phyloP scores from a whole-genome alignment of 2,113 vertebrate genomes.

The Euleptes europaea region DNA sequence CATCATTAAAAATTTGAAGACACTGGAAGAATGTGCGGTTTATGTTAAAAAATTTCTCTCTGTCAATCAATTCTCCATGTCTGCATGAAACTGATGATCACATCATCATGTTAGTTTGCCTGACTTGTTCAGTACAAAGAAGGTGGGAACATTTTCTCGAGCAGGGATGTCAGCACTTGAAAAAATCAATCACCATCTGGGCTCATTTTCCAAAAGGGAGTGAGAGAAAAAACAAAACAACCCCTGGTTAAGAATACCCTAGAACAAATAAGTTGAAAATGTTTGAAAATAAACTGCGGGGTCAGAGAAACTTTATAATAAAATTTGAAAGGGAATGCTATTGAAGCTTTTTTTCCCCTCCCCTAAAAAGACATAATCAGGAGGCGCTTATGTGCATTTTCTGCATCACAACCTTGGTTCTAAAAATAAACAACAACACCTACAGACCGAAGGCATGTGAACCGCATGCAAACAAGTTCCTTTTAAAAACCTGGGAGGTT shows the following conservation, averaged over 20 bases:
- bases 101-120: constrained; percentile 96
- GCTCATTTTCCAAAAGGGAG: constrained; percentile 91
- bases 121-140: constrained; percentile 98
- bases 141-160: constrained; percentile 92
- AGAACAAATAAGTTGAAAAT: constrained; percentile 81
- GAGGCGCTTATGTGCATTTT: constrained; percentile 62
- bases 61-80: constrained; percentile 95
- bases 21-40: constrained; percentile 82
- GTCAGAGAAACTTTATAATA: constrained; percentile 92
- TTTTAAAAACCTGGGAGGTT: constrained; percentile 28
- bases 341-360: constrained; percentile 61
- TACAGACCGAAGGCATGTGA: constrained; percentile 62
- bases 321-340: constrained; percentile 79
- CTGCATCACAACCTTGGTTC: constrained; percentile 52
- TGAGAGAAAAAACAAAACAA: constrained; percentile 74
- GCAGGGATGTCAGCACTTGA: constrained; percentile 99
- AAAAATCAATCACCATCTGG: constrained; percentile 99
- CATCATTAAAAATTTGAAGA: constrained; percentile 80
- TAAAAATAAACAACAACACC: constrained; percentile 73
- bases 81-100: constrained; percentile 92
- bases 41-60: constrained; percentile 80
- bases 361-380: constrained; percentile 44
- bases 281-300: constrained; percentile 87
- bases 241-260: constrained; percentile 83
- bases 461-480: constrained; percentile 63